phyloP scores from a whole-genome alignment of 2,888 invertebrate species.

The Cerceris ruficornis region DNA sequence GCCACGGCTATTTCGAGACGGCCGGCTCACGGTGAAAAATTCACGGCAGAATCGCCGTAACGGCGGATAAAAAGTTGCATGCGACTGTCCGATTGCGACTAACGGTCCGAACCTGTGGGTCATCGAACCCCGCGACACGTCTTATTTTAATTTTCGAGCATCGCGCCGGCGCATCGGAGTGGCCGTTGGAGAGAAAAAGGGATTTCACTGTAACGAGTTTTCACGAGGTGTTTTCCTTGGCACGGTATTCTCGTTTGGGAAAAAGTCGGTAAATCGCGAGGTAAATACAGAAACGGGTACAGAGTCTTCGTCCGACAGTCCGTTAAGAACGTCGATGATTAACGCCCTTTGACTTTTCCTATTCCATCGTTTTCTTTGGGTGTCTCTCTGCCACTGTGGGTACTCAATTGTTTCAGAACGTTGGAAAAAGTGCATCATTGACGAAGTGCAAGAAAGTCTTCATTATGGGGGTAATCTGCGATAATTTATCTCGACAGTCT shows the following conservation, averaged over 20 bases:
- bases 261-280: constrained; percentile 37
- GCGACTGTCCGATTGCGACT: constrained; percentile 29
- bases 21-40: constrained; percentile 45
- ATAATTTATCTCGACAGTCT: no score
- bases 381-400: constrained; percentile 56
- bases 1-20: constrained; percentile 55
- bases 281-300: constrained; percentile 17
- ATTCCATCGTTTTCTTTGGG: constrained; percentile 28
- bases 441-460: neutral
- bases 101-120: constrained; percentile 33
- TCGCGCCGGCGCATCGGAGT: neutral
- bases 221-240: constrained; percentile 46
- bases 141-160: constrained; percentile 18
- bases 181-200: constrained; percentile 1
- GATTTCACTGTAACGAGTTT: constrained; percentile 3
- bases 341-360: constrained; percentile 37
- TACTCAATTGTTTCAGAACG: constrained; percentile 45
- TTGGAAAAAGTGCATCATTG: no score
- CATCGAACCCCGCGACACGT: constrained; percentile 46
- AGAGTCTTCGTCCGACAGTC: constrained; percentile 24
- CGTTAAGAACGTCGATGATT: constrained; percentile 45
- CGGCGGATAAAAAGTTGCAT: constrained; percentile 34
- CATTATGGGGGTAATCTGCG: no score
- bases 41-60: constrained; percentile 50
- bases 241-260: constrained; percentile 9